Evolutionary conservation across 1,140 invertebrate species (phyloP).

Genomic region (Adoxophyes honmai): DNA sequence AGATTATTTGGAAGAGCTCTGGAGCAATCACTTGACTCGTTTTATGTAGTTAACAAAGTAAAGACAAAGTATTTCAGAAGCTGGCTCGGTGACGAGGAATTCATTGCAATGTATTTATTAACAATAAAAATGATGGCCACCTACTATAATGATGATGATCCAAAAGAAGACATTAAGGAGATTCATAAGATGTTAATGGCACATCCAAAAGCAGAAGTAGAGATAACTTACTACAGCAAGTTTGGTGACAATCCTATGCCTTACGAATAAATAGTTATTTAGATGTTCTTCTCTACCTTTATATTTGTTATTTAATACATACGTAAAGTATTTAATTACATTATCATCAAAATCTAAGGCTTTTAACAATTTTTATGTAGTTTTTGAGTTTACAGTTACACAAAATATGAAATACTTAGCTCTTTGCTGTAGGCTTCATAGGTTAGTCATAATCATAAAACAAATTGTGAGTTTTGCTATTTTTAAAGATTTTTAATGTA

Average conservation of each 20-base stretch:
- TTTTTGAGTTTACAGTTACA: no score
- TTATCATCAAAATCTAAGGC: no score
- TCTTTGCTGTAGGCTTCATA: no score
- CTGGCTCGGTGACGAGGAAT: not conserved
- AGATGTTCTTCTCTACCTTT: no score
- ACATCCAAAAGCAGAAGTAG: not conserved
- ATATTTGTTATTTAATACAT: no score
- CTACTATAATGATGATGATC: not conserved
- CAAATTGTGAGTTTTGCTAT: no score
- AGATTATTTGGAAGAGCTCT: not conserved
- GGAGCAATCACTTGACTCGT: not conserved
- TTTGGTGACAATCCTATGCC: not conserved
- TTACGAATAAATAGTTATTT: no score
- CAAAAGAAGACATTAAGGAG: not conserved
- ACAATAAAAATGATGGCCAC: not conserved
- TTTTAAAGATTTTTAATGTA: no score
- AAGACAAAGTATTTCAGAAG: not conserved
- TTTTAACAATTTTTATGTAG: no score
- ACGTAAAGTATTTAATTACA: no score
- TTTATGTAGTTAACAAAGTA: not conserved
- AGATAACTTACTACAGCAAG: not conserved
- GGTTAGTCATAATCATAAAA: no score
- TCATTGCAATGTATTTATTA: not conserved
- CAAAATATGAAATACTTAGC: no score
- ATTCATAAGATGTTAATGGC: not conserved